Evolutionary conservation across 2,888 invertebrate genomes (phyloP).

Genomic region (Chirona hameri): DNA sequence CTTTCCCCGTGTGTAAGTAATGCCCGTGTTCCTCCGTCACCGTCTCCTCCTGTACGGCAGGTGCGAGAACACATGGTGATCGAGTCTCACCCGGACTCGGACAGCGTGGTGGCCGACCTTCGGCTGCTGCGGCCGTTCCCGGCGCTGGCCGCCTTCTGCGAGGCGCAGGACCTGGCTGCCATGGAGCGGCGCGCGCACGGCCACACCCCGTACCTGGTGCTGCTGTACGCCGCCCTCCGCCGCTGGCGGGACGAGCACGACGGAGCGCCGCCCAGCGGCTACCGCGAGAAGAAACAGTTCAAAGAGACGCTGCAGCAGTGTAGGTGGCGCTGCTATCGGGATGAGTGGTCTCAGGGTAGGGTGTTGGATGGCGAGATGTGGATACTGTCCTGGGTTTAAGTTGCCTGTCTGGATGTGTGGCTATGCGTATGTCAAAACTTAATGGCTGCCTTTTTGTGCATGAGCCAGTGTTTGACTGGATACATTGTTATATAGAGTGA

Average conservation of each 20-base stretch:
- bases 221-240: conserved; percentile 65
- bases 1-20: too few relatives aligned
- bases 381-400: too few relatives aligned
- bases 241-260: conserved; percentile 43
- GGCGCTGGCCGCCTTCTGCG: conserved; percentile 66
- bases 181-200: conserved; percentile 73
- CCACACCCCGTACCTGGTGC: conserved; percentile 75
- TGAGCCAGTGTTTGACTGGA: too few relatives aligned
- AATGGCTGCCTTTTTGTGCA: too few relatives aligned
- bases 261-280: conserved; percentile 62
- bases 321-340: conserved; percentile 41
- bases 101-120: conserved; percentile 79
- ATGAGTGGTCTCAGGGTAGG: too few relatives aligned
- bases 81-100: conserved; percentile 96
- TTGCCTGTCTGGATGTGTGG: too few relatives aligned
- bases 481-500: too few relatives aligned
- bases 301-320: conserved; percentile 61
- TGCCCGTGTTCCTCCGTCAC: too few relatives aligned
- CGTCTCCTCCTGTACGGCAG: conserved; percentile 28
- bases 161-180: conserved; percentile 64
- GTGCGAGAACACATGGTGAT: conserved; percentile 71
- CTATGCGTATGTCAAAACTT: too few relatives aligned
- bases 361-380: too few relatives aligned
- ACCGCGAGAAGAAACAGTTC: conserved; percentile 66
- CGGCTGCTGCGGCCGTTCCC: conserved; percentile 83